Base-by-base conservation (phyloP, 2,113 vertebrate genomes). In the Laticauda colubrina region DNA sequence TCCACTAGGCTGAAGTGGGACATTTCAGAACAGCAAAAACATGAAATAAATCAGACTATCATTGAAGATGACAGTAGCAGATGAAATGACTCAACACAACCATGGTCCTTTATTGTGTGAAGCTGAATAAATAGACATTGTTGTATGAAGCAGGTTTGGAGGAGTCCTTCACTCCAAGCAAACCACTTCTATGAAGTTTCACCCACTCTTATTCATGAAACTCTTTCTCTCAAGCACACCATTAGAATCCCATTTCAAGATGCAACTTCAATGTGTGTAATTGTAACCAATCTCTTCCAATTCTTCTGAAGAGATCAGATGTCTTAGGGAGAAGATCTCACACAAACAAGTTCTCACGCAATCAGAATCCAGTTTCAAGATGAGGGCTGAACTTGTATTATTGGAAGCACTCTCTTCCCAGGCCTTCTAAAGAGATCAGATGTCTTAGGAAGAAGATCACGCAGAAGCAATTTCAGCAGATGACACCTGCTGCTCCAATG, bases 271-370 rank as follows among this genome's bases (percentile, higher is more conserved):
- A 14, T 1, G 11, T 56, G 12, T 29, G 4, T 45, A 64, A 29
- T 26, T n/a, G 11, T n/a, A 20, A 24, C 7, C 7, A 20, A 6
- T 3, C 51, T 61, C 51, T 53, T 29, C 0, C 0, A 88, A 0
- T 1, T 86, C 45, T 15, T 51, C 54, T 88, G 51, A 92, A 91
- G 6, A 61, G 54, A 69, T 93, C 89, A 86, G 12, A 43, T 0
- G 0, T 29, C 64, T 85, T 24, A 10, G 85, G 23, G 57, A 24
- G 23, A 24, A 24, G 57, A 59, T 59, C 23, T 8, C 2, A 5
- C 7, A 24, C 7, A 59, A 59, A 23, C 2, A 5, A 59, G 23
- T 59, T 59, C 57, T 54, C 54, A 54, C 14, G 1, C 54, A 54
- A 54, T 4, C 54, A 54, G 54, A 54, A 54, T 54, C 14, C 54